phyloP scores from a whole-genome alignment of 2,113 vertebrate genomes.

The Cyanocitta stelleri region DNA sequence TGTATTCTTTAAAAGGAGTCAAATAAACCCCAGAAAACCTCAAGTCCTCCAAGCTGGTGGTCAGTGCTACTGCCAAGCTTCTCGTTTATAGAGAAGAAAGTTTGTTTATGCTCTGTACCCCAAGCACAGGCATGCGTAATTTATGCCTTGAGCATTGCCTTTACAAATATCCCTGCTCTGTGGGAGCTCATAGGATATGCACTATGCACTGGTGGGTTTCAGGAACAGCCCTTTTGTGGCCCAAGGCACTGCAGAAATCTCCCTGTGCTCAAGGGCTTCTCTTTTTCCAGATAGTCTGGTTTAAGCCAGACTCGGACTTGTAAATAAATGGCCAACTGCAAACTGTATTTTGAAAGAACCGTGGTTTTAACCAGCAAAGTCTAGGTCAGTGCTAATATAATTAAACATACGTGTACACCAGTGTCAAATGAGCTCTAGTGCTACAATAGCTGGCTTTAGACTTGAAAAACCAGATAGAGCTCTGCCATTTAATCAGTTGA shows the following conservation, averaged over 20 bases:
- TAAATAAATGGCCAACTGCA: neutral
- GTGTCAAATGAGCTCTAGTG: neutral
- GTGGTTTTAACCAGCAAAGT: neutral
- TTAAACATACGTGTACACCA: neutral
- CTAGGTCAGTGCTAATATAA: neutral
- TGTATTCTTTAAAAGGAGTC: neutral
- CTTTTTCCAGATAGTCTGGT: neutral
- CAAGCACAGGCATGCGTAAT: neutral
- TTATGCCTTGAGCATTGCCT: neutral
- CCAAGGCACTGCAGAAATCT: neutral
- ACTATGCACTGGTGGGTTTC: neutral
- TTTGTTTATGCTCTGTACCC: neutral
- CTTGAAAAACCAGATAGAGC: neutral
- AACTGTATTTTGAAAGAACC: neutral
- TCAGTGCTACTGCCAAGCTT: neutral
- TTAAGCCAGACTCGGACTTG: neutral
- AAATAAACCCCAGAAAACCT: neutral
- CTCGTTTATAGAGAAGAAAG: neutral
- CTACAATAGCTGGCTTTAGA: neutral
- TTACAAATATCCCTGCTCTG: neutral
- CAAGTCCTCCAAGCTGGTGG: neutral
- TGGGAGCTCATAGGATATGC: neutral
- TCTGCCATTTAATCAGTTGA: neutral
- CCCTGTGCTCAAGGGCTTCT: neutral
- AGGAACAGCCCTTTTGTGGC: neutral